These are phyloP conservation scores for Cichladusa arquata DNA, from an alignment of 2,113 vertebrate genomes.

Conservation along the genomic window DNA sequence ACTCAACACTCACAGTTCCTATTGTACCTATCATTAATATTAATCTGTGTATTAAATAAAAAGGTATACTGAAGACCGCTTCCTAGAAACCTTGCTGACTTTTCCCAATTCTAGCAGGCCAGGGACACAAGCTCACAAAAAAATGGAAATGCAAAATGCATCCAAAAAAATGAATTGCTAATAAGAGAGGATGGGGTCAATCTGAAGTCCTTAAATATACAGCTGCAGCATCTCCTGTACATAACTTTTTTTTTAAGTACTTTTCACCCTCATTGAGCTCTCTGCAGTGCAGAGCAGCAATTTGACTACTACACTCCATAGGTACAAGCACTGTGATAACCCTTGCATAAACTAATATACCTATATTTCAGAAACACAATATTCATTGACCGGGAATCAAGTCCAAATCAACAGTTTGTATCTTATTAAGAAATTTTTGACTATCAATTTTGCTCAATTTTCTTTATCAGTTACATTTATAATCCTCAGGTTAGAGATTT, in stretches of 20 bases:
- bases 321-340: not conserved
- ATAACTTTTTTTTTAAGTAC: not conserved
- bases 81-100: not conserved
- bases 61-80: not conserved
- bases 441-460: conserved; percentile 22
- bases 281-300: not conserved
- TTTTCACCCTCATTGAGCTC: not conserved
- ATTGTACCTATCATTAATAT: not conserved
- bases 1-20: not conserved
- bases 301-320: not conserved
- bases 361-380: not conserved
- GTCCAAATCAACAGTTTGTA: not conserved
- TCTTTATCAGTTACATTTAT: conserved; percentile 27
- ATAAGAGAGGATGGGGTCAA: not conserved
- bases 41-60: not conserved
- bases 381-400: not conserved
- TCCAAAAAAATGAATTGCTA: not conserved
- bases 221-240: not conserved
- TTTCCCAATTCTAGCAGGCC: not conserved
- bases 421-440: conserved; percentile 2
- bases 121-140: not conserved
- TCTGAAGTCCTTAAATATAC: not conserved
- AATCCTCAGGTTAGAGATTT: not conserved
- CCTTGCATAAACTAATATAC: not conserved
- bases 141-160: not conserved